Evolutionary conservation across 2,797 vertebrate genomes (phyloP).

Genomic region (Acanthis flammea): DNA sequence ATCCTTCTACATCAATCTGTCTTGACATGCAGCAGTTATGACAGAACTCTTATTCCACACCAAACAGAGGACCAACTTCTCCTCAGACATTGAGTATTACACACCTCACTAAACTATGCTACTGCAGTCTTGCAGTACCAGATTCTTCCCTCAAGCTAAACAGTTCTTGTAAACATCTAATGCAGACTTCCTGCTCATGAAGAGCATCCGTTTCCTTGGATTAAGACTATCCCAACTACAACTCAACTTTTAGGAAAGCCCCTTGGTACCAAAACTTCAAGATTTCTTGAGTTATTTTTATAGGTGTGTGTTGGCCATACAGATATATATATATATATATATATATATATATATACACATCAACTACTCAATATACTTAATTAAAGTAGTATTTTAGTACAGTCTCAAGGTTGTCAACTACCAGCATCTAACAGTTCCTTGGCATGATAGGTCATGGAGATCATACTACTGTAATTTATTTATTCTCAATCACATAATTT

Average conservation of each 20-base stretch:
- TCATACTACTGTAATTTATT: not conserved
- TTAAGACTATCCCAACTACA: not conserved
- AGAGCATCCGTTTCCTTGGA: not conserved
- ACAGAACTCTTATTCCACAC: not conserved
- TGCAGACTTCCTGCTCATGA: not conserved
- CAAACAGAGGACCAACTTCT: not conserved
- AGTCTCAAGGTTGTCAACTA: not conserved
- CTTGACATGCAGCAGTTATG: not conserved
- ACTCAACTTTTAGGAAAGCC: not conserved
- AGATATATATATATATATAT: not conserved
- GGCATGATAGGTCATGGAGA: not conserved
- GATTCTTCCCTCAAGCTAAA: not conserved
- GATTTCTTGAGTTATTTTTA: not conserved
- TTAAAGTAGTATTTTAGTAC: not conserved
- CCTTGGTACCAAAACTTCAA: not conserved
- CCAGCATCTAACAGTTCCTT: not conserved
- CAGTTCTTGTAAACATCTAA: not conserved
- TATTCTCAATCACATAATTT: not conserved
- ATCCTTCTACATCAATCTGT: fast-evolving
- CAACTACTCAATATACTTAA: not conserved
- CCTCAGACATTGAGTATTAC: not conserved
- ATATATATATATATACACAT: not conserved
- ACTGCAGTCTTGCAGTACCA: not conserved
- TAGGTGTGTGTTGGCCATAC: not conserved
- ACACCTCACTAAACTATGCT: not conserved